Base-by-base conservation (phyloP, 2,113 vertebrate genomes). In the Choloepus hoffmanni region DNA sequence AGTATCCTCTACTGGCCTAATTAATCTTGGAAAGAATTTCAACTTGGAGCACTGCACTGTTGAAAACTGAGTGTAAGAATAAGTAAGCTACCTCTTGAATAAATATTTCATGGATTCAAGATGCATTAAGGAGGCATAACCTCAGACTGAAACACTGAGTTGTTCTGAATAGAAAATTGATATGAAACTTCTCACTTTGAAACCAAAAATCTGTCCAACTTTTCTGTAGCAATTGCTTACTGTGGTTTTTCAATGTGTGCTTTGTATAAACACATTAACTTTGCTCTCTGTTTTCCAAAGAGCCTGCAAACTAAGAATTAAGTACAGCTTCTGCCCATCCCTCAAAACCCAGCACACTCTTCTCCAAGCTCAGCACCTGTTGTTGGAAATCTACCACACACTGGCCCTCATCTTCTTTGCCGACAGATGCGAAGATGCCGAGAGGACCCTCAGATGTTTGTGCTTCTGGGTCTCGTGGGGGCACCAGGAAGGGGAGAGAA, bases 391-490 rank as follows among this genome's bases (percentile, higher is more conserved):
- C 98, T 97, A 98, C 96, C 98, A 97, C 97, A 97, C 98, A 98
- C 98, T 98, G 98, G 97, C 98, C 98, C 98, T 98, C 98, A 97
- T 98, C 97, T 97, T 98, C 98, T 96, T 81, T 96, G 92, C 95
- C 98, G 98, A 97, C 98, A 99, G 99, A 99, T 99, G 99, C 98
- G 98, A 98, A 98, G 98, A 99, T 98, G 98, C 98, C 98, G 98
- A 98, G 98, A 98, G 98, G 97, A 98, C 98, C 98, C 97, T 99
- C 99, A 99, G 98, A 99, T 99, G 99, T 99, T 99, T 99, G 98
- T 98, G 98, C 98, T 98, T 98, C 98, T 96, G 83, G 85, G 95
- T 96, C 88, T 97, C 33, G 0, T 73, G 73, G 98, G 99, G 98
- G 98, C 98, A 98, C 98, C 97, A 98, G 98, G 98, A 98, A 99